Evolutionary conservation across 2,113 vertebrate species (phyloP).

Genomic region (Proterorhinus semilunaris): DNA sequence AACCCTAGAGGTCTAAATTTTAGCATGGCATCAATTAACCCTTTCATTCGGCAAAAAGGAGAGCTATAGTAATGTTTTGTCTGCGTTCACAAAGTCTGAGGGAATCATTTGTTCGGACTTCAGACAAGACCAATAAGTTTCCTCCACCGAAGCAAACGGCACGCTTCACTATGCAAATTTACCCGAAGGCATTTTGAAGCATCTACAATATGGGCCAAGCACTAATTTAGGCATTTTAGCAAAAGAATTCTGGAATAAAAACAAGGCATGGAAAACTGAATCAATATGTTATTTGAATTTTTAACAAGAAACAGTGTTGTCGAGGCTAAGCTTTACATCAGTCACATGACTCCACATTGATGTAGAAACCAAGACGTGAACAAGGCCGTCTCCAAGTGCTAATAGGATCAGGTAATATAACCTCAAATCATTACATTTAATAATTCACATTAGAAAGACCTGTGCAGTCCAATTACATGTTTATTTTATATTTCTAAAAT

Average conservation of each 20-base stretch:
- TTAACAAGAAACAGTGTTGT: not conserved
- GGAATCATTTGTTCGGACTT: constrained; percentile 13
- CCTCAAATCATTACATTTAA: not conserved
- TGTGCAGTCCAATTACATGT: not conserved
- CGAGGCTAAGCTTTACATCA: not conserved
- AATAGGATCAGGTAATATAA: not conserved
- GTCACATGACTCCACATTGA: not conserved
- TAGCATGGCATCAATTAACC: not conserved
- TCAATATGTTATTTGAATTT: not conserved
- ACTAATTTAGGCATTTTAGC: constrained; percentile 2
- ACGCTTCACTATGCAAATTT: constrained; percentile 29
- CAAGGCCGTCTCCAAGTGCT: not conserved
- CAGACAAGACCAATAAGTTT: constrained; percentile 7
- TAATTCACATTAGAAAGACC: not conserved
- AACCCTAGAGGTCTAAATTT: not conserved
- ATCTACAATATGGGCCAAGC: constrained; percentile 27
- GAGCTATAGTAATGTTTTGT: not conserved
- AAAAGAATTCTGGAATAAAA: not conserved
- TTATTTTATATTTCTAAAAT: too few relatives aligned
- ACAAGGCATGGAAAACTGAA: not conserved
- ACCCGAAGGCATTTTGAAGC: constrained; percentile 27
- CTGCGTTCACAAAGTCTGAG: constrained; percentile 9
- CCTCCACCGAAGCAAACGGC: constrained; percentile 14
- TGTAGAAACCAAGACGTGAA: not conserved
- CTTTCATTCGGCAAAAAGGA: constrained; percentile 2